Base-by-base conservation (phyloP, 2,797 vertebrate genomes). In the Strix occidentalis region DNA sequence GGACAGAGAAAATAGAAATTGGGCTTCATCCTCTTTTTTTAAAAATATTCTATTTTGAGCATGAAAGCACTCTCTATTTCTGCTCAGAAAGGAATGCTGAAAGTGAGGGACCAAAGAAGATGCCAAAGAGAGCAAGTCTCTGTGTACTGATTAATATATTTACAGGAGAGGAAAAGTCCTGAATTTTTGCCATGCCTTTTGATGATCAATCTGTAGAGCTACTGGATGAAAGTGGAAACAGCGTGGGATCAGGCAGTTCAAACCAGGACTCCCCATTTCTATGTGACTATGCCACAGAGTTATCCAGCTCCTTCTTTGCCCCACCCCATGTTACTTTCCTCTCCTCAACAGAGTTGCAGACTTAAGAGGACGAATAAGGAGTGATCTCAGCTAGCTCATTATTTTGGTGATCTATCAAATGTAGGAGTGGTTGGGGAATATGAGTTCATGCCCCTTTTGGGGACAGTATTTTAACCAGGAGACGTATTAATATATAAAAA, bases 101-200 rank as follows among this genome's bases (percentile, higher is more conserved):
- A 89, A 60, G 10, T 35, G 8, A 53, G 41, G 11, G 50, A 4
- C 1, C 7, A 50, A 39, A 46, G 20, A 78, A 35, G 12, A 48
- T 2, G 7, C 1, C 2, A 3, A 70, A 23, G 7, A 20, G 31
- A 86, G 4, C 5, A 57, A 3, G 8, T 61, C 11, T 63, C 33
- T 68, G 29, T 51, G 25, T 48, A 56, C 14, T 14, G 11, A 45
- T 84, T 45, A 74, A 48, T 29, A 18, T 39, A 28, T 9, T 65
- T 77, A 37, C 7, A 4, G 24, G 2, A 3, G 8, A 87, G n/a
- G 12, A n/a, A 71, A 57, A 54, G 16, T 14, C 14, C 9, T 25
- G 6, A 46, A 11, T 54, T 79, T 83, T 79, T 89, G 11, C 45
- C 19, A 3, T 53, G 15, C 2, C 7, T 60, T 63, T 87, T 84